These are phyloP conservation scores for Cheilosia vernalis DNA, from an alignment of 2,888 invertebrate genomes.

Conservation along the genomic window DNA sequence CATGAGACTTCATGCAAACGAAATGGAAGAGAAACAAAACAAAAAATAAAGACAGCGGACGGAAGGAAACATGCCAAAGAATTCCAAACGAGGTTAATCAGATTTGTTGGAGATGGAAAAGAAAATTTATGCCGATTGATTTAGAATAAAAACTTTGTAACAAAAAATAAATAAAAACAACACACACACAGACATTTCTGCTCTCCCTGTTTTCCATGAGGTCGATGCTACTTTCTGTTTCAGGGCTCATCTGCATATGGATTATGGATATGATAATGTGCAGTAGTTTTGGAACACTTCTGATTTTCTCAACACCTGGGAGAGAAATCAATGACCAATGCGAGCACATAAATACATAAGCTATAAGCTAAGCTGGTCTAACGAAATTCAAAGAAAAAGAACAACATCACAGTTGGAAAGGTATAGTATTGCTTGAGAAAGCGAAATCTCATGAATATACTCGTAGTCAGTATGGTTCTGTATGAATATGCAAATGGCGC, in stretches of 20 bases:
- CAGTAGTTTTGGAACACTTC: constrained; percentile 32
- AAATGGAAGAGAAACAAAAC: not conserved
- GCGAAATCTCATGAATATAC: constrained; percentile 55
- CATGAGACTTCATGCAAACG: constrained; percentile 20
- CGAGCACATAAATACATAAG: not conserved
- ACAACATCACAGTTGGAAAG: constrained; percentile 18
- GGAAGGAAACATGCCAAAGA: constrained; percentile 17
- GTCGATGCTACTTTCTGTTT: constrained; percentile 44
- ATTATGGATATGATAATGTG: constrained; percentile 23
- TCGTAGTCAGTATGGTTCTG: constrained; percentile 3
- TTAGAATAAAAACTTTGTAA: constrained; percentile 40
- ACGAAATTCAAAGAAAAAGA: not conserved
- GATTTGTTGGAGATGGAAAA: constrained; percentile 50
- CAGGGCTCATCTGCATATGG: constrained; percentile 37
- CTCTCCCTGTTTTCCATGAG: constrained; percentile 11
- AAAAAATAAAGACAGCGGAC: constrained; percentile 1
- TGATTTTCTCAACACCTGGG: constrained; percentile 19
- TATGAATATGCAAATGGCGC: constrained; percentile 16
- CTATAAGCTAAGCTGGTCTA: not conserved
- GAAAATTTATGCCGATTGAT: constrained; percentile 44
- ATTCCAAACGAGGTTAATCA: constrained; percentile 52
- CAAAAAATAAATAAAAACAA: not conserved
- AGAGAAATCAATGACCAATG: constrained; percentile 46
- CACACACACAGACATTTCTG: not conserved
- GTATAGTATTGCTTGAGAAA: constrained; percentile 30